Conservation (phyloP, 2,797 vertebrate genomes). For the Bucorvus abyssinicus region DNA sequence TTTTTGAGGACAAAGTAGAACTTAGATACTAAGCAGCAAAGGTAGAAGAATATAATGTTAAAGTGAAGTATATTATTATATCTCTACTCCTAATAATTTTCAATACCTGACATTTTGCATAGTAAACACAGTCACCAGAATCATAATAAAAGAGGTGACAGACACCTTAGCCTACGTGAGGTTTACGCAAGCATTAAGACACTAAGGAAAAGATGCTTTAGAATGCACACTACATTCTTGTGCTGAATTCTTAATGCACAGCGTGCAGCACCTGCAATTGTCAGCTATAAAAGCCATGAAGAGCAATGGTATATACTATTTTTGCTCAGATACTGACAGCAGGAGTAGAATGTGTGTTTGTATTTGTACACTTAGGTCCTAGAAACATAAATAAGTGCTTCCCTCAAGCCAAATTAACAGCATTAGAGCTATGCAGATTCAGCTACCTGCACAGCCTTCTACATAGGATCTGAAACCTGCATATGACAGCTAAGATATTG, state of each 20-base stretch:
- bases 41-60: background rate
- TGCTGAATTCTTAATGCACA: background rate
- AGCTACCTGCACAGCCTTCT: background rate
- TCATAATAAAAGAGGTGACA: background rate
- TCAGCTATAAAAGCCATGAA: background rate
- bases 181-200: background rate
- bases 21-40: background rate
- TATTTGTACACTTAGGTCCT: background rate
- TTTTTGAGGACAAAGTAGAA: background rate
- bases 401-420: background rate
- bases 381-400: background rate
- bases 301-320: background rate
- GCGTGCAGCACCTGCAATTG: background rate
- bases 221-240: background rate
- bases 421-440: conserved; percentile 1
- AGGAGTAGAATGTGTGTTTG: background rate
- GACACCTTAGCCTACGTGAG: background rate
- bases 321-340: background rate
- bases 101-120: background rate
- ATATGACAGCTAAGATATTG: background rate
- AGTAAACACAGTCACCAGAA: background rate
- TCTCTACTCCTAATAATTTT: background rate
- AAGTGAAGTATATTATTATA: background rate
- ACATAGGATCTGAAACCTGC: background rate
- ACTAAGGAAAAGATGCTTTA: background rate